These are phyloP conservation scores for Enteromius argenteus DNA, from an alignment of 2,797 vertebrate genomes.

Conservation along the genomic window DNA sequence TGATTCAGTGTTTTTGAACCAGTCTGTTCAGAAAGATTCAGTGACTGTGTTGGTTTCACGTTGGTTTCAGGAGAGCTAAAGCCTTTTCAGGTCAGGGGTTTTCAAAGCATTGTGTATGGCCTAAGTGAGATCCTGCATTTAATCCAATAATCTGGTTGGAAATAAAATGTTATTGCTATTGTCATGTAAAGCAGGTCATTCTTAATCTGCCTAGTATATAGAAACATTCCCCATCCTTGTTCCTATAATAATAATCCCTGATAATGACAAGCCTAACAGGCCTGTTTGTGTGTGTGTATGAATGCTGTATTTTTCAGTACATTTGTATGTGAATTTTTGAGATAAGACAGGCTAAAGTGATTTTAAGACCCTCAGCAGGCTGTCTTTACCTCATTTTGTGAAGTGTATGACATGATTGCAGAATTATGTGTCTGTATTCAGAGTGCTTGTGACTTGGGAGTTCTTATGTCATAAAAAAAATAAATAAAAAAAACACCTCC, in stretches of 20 bases:
- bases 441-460: neutral
- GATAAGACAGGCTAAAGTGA: neutral
- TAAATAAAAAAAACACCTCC: neutral
- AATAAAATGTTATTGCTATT: slow-evolving; percentile 45
- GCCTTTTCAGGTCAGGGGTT: slow-evolving; percentile 31
- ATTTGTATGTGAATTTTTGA: slow-evolving; percentile 1
- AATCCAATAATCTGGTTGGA: slow-evolving; percentile 45
- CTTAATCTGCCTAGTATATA: slow-evolving; percentile 33
- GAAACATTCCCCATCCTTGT: slow-evolving; percentile 20
- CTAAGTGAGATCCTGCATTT: slow-evolving; percentile 25
- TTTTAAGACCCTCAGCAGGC: neutral
- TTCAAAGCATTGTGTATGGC: neutral
- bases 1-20: neutral
- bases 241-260: slow-evolving; percentile 19
- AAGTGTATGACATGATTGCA: neutral
- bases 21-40: neutral
- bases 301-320: neutral
- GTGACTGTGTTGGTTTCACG: neutral
- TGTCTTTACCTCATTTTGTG: slow-evolving; percentile 31
- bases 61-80: neutral
- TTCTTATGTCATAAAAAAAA: neutral
- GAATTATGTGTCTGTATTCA: neutral
- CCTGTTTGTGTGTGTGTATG: neutral
- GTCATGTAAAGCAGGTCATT: slow-evolving; percentile 43
- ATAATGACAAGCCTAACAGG: slow-evolving; percentile 11